These are phyloP conservation scores for Tinea semifulvella DNA, from an alignment of 2,888 invertebrate genomes.

Conservation along the genomic window DNA sequence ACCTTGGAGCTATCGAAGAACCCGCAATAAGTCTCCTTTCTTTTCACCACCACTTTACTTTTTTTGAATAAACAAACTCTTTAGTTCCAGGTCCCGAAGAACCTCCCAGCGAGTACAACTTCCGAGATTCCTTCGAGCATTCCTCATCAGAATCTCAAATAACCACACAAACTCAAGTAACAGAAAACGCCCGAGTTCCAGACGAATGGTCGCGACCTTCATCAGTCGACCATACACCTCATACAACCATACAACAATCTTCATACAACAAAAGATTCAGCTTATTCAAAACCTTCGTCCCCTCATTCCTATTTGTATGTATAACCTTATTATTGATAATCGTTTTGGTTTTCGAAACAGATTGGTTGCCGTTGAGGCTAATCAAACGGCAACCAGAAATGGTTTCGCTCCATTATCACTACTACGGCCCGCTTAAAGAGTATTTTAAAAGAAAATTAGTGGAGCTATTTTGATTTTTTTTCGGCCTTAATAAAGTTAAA, in stretches of 20 bases:
- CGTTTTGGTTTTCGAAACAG: constrained; percentile 80
- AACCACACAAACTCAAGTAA: constrained; percentile 52
- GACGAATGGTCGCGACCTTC: constrained; percentile 48
- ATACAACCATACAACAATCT: constrained; percentile 24
- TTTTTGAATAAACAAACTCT: background rate
- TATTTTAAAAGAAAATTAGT: constrained; percentile 72
- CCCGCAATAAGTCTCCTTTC: too few species aligned
- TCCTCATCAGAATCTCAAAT: constrained; percentile 79
- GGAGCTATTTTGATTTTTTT: constrained; percentile 69
- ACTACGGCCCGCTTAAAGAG: constrained; percentile 85
- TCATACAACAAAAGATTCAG: constrained; percentile 61
- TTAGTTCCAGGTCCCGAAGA: constrained; percentile 40
- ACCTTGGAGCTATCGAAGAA: too few species aligned
- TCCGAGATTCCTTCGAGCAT: constrained; percentile 80
- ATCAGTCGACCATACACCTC: constrained; percentile 49
- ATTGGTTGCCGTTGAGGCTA: constrained; percentile 74
- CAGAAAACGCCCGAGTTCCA: constrained; percentile 30
- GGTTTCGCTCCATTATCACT: constrained; percentile 76
- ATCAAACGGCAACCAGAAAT: constrained; percentile 82
- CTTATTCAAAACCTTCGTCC: constrained; percentile 76
- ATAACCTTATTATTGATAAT: constrained; percentile 73
- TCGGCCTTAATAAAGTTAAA: too few species aligned
- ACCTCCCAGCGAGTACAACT: constrained; percentile 72
- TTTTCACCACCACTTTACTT: too few species aligned
- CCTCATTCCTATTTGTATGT: constrained; percentile 79